Evolutionary conservation across 2,113 vertebrate species (phyloP), one percentile per base, ranked within the genome.

Genomic region (Eptesicus fuscus): DNA sequence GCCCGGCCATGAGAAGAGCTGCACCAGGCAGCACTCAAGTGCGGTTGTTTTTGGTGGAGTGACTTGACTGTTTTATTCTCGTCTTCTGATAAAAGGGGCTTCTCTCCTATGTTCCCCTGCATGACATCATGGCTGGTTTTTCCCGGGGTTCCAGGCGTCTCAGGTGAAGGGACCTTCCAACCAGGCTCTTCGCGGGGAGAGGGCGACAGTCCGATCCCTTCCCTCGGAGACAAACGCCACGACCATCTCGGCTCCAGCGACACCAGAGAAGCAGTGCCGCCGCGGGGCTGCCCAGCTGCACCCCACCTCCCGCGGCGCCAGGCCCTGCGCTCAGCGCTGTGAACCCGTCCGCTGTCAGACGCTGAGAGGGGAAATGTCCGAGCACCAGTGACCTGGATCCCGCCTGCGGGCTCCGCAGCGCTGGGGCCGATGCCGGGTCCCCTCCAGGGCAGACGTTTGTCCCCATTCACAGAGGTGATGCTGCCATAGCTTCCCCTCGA

Each of bases 191-290:
- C 6, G 13, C 8, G 2, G n/a, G 13, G 3, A 53, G 16, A 7
- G 30, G 20, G 13, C 40, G 14, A 73, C 1, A 0, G 3, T 35
- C 25, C 56, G 4, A 13, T 17, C 37, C 80, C 35, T 9, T 20
- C 11, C 12, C 18, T 4, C 16, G 5, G 1, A 77, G 28, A 47
- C 23, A 47, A 61, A 83, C 69, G 78, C 5, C 17, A 28, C 0
- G 1, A 32, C 14, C 59, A 40, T 20, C 20, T 10, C 0, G 49
- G 13, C 37, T 70, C 25, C 23, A 11, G 25, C 0, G 5, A 65
- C 32, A 35, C 7, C 11, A 42, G n/a, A 40, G 35, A 51, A 49
- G 37, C 42, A n/a, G 22, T 11, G 25, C 28, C 61, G 42, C 56
- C 56, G n/a, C 49, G 40, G n/a, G 32, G 35, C 40, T 18, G 32